Base-by-base conservation (phyloP, 2,888 invertebrate genomes). In the Oxyscelio sp. region DNA sequence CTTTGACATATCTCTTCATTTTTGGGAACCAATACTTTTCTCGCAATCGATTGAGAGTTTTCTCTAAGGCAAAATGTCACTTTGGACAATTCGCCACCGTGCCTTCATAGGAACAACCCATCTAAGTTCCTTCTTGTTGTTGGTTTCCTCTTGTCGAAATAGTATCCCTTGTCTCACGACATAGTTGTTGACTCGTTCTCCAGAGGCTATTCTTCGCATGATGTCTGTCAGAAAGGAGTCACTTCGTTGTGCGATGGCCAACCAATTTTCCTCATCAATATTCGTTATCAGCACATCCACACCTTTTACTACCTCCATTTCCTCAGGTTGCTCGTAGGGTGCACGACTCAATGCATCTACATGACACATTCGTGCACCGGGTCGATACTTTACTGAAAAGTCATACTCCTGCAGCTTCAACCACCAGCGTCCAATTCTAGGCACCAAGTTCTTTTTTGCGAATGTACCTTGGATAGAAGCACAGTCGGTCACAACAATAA, bases 21-120 rank as follows among this genome's bases (percentile, higher is more conserved):
- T 90, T 87, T 0, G 92, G 91, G 66, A 94, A 94, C 93, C 93
- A 94, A 85, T 93, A 95, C 17, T 87, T 83, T 59, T 89, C 86
- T 5, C 81, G 66, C 17, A 94, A 75, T 59, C 86, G 83, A 8
- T 89, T 83, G 1, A 92, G 17, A 0, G 92, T 93, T 63, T 92
- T 93, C 4, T 92, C 91, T 1, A 90, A 27, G 2, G 90, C 92
- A 75, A 94, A 91, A 81, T 94, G 93, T 8, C 93, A 34, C 88
- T 84, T 8, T 88, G 87, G 27, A 91, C 89, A 24, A 93, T 87
- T 65, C 91, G 71, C 65, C 77, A 66, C 0, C 92, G 87, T 0
- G 89, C 88, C 0, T 78, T 82, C 4, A 83, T 84, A 2, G 93
- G 92, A 8, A 93, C 92, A 0, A 92, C 90, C 90, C 91, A 92